Conservation (phyloP, 2,113 vertebrate genomes). For the Hyaena hyaena region DNA sequence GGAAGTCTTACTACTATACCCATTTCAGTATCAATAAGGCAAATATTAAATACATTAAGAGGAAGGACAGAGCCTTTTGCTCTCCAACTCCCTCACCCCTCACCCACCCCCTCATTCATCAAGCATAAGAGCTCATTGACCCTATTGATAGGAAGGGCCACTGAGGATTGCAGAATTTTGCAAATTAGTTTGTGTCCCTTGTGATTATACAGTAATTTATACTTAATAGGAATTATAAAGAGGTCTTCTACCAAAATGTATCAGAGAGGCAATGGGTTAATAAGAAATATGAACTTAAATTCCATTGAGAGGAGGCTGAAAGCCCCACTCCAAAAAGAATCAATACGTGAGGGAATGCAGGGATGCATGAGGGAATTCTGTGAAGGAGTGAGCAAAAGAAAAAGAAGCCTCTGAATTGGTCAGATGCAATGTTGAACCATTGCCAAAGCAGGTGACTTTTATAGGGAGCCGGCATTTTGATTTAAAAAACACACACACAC, state of each 20-base stretch:
- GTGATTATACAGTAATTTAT: constrained; percentile 67
- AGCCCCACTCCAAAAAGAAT: neutral
- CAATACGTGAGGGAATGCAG: neutral
- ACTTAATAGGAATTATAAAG: constrained; percentile 75
- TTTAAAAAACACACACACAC: neutral
- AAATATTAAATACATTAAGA: constrained; percentile 46
- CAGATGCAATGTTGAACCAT: neutral
- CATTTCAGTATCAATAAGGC: neutral
- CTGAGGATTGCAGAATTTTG: constrained; percentile 59
- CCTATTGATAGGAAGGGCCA: constrained; percentile 51
- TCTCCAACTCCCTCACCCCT: neutral
- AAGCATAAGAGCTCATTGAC: constrained; percentile 43
- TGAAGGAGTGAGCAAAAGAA: neutral
- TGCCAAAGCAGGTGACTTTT: neutral
- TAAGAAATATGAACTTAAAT: constrained; percentile 69
- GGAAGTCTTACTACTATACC: neutral
- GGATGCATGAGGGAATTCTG: neutral
- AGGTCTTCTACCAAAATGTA: constrained; percentile 70
- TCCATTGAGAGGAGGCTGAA: constrained; percentile 42
- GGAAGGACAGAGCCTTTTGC: neutral
- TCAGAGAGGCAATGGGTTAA: constrained; percentile 73
- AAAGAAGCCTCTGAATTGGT: neutral
- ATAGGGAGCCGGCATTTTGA: neutral
- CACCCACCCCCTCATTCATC: neutral
- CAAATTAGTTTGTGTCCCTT: constrained; percentile 69